Conservation (phyloP, 2,797 vertebrate genomes). For the Eutrigla gurnardus region DNA sequence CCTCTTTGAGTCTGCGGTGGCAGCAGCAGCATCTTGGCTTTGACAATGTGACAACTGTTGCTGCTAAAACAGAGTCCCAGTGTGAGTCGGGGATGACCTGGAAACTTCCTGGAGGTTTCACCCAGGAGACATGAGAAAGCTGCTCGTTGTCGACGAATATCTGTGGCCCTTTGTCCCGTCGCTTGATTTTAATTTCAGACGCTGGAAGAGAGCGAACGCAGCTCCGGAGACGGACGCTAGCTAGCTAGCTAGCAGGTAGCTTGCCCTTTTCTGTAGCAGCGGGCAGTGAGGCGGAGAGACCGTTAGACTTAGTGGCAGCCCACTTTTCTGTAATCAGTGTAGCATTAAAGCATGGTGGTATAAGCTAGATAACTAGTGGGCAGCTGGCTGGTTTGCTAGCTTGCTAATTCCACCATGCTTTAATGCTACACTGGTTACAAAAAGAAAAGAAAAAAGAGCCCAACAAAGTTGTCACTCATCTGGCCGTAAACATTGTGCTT, state of each 20-base stretch:
- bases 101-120: constrained; percentile 27
- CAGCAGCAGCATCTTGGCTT: constrained; percentile 27
- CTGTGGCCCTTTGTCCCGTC: constrained; percentile 28
- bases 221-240: no score
- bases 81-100: constrained; percentile 27
- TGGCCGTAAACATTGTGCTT: no score
- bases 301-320: no score
- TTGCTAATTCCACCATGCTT: no score
- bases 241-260: background rate
- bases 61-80: constrained; percentile 27
- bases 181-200: constrained; percentile 9
- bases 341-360: background rate
- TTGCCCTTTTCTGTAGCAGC: background rate
- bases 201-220: no score
- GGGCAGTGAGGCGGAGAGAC: background rate
- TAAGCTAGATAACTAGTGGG: no score
- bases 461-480: no score
- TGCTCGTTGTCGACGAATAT: background rate
- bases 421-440: no score
- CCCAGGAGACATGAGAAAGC: constrained; percentile 17
- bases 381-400: no score
- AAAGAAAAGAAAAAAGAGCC: no score
- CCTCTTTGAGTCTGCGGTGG: constrained; percentile 8
- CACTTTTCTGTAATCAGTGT: background rate
- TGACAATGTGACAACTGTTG: constrained; percentile 35